Evolutionary conservation across 2,797 vertebrate genomes (phyloP), one percentile per base, ranked within the genome.

Genomic region (Merluccius polli): DNA sequence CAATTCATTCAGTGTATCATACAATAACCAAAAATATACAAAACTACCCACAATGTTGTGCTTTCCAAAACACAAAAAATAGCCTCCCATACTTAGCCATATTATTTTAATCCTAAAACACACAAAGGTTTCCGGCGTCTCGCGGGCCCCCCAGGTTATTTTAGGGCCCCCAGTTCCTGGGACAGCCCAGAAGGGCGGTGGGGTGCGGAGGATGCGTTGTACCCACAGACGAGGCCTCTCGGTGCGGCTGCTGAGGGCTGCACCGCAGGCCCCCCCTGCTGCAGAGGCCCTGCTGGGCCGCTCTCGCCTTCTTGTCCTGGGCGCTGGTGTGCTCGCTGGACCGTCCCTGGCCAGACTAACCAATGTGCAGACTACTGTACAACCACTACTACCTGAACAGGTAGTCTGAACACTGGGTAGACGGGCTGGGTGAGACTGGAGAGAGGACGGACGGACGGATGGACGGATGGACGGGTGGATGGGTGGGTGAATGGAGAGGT

Each of bases 331-430:
- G 8, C 1, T 2, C 9, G 24, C 59, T 12, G 67, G 30, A 32
- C 24, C 2, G 67, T 69, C 67, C 67, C 95, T 95, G 94, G 95
- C 93, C 90, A 93, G 91, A 93, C 93, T 94, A 94, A 94, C 94
- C 94, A 95, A 94, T 95, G 94, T 95, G 94, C 93, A 93, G 93
- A 95, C 94, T 95, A 95, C 93, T 95, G 94, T 95, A 96, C 96
- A 97, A 96, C 95, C 94, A 93, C 91, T 95, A 96, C 95, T 95
- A 96, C 96, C 97, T 98, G 97, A 98, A 98, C 97, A 98, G 97
- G 97, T 98, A 98, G 97, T 98, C 97, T 98, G 97, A 98, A 98
- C 97, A 98, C 97, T 98, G 97, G 96, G 96, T 94, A 96, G 96
- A 95, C 97, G 95, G 95, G 96, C 94, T 92, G 94, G 95, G 95